A percentile compares a stretch with the other conserved stretches of the same genome.
These are phyloP conservation scores for Tanaodytes sp. DNA, from an alignment of 2,888 invertebrate genomes.

Conservation along the genomic window DNA sequence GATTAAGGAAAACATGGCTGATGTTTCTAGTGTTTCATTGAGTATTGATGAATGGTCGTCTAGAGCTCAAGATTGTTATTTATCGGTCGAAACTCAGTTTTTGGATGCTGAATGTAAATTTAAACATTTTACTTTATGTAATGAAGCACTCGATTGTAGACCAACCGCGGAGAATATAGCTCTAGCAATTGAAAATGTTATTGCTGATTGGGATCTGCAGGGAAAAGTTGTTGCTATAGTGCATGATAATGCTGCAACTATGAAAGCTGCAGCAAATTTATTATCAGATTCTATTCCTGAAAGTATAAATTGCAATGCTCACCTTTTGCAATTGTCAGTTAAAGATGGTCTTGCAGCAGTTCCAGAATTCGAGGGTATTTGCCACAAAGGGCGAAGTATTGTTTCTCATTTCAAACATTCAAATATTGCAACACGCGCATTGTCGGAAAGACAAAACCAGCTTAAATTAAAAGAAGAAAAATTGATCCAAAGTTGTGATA, in stretches of 20 bases:
- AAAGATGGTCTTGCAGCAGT: slow-evolving; percentile 12
- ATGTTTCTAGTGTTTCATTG: slow-evolving; percentile 4
- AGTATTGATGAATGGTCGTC: slow-evolving; percentile 18
- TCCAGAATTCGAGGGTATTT: slow-evolving; percentile 7
- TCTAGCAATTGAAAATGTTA: slow-evolving; percentile 15
- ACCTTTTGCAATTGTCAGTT: slow-evolving; percentile 17
- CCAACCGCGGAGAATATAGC: slow-evolving; percentile 22
- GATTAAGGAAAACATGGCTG: not conserved
- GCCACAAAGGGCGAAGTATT: slow-evolving; percentile 12
- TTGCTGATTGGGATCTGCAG: slow-evolving; percentile 9
- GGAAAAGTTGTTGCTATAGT: slow-evolving; percentile 17
- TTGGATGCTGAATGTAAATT: slow-evolving; percentile 7
- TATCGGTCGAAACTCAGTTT: slow-evolving; percentile 19
- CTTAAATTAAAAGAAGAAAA: not conserved
- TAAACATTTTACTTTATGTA: slow-evolving; percentile 14
- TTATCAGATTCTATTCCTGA: slow-evolving; percentile 8
- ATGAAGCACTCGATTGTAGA: slow-evolving; percentile 10
- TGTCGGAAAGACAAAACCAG: slow-evolving; percentile 9
- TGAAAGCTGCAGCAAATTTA: slow-evolving; percentile 6
- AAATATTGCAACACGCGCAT: slow-evolving; percentile 6
- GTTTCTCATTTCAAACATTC: slow-evolving; percentile 18
- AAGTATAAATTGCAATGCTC: slow-evolving; percentile 19
- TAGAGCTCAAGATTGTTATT: slow-evolving; percentile 11
- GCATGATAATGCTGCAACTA: slow-evolving; percentile 15
- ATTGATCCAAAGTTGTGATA: slow-evolving; percentile 12